Base-by-base conservation (phyloP, 2,888 invertebrate genomes). In the Cephus nigrinus region DNA sequence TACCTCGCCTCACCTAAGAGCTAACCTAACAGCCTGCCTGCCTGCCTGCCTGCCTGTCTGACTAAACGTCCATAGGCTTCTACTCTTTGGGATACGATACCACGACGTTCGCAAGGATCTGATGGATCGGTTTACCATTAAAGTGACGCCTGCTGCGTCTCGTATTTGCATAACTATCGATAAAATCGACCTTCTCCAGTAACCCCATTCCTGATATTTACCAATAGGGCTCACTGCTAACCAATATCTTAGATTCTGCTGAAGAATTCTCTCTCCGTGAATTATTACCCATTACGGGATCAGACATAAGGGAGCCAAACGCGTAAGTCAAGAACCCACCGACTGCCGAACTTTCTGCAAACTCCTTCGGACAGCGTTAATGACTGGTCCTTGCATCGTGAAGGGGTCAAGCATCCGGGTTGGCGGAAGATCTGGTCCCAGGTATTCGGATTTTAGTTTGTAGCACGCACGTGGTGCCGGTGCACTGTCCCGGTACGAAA, bases 141-240 rank as follows among this genome's bases (percentile, higher is more conserved):
- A 88, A 89, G 85, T 85, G 87, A 88, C 87, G 86, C 89, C 89
- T 87, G 89, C 89, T 90, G 90, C 81, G 90, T 86, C 84, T 84
- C 79, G 80, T 85, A 90, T 90, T 90, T 90, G 88, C 90, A 89
- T 89, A 89, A 89, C 86, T 78, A 84, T 84, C 85, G 84, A 84
- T 80, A 78, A 82, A 81, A 84, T 84, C 86, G 86, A 85, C 83
- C 83, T 83, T 84, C 85, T 86, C 86, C 82, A 86, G 35, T 23
- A 33, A 74, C 74, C 74, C 33, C 23, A 33, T 74, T 36, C 11
- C 74, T 71, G 71, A 31, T 71, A 71, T 71, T 71, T 71, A 71
- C 31, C 71, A 33, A 71, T 71, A 31, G 31, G 32, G 30, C 71
- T 34, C 71, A 23, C 23, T 23, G 23, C 9, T 55, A 23, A 55